These are phyloP conservation scores for Porites australiensis DNA, from an alignment of 64 coral and sea anemone species.

Conservation along the genomic window DNA sequence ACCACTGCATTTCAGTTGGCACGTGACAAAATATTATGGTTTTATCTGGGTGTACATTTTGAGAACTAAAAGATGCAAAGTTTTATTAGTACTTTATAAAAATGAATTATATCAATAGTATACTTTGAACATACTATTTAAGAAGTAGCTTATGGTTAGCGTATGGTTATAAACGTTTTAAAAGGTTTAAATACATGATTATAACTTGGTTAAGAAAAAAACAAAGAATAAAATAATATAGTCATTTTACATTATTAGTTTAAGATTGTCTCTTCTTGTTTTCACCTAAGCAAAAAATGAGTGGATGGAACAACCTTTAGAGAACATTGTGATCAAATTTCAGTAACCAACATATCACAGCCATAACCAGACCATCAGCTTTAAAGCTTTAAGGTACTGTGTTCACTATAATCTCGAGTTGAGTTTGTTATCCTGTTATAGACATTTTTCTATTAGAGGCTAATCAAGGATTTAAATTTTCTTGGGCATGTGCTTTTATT, in stretches of 20 bases:
- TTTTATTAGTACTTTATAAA: slow-evolving; percentile 8
- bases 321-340: slow-evolving; percentile 15
- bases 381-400: slow-evolving; percentile 9
- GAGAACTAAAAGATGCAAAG: neutral
- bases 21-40: slow-evolving; percentile 1
- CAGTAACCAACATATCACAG: slow-evolving; percentile 17
- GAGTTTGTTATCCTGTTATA: neutral
- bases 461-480: slow-evolving; percentile 6
- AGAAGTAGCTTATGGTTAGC: slow-evolving; percentile 4
- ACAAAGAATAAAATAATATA: neutral
- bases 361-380: neutral
- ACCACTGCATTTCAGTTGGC: neutral
- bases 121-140: neutral
- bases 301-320: slow-evolving; percentile 3
- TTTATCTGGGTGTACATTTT: slow-evolving; percentile 2
- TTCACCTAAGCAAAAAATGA: slow-evolving; percentile 15
- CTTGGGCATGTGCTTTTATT: neutral
- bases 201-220: slow-evolving; percentile 20
- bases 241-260: neutral
- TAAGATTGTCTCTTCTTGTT: slow-evolving; percentile 10
- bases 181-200: slow-evolving; percentile 16
- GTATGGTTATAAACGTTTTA: slow-evolving; percentile 1
- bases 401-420: slow-evolving; percentile 5
- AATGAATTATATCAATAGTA: neutral
- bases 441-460: slow-evolving; percentile 5